phyloP scores from a whole-genome alignment of 2,888 invertebrate genomes.

The Acleris holmiana region DNA sequence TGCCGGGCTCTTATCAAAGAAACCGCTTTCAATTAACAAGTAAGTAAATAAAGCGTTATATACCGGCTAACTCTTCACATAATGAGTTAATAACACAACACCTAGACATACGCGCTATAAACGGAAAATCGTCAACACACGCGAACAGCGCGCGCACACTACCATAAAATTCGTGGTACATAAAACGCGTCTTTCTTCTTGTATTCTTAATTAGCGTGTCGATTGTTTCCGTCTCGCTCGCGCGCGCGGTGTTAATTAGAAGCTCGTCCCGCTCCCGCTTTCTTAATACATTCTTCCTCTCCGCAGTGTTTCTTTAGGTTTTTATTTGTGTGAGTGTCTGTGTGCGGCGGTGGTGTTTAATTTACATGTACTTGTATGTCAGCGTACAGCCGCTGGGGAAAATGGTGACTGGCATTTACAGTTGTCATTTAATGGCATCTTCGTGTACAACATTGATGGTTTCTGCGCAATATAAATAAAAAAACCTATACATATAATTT shows the following conservation, averaged over 20 bases:
- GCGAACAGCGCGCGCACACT: conserved; percentile 59
- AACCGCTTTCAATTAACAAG: conserved; percentile 82
- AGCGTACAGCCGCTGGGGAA: conserved; percentile 64
- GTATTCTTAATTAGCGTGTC: conserved; percentile 89
- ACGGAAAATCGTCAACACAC: conserved; percentile 41
- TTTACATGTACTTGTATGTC: conserved; percentile 84
- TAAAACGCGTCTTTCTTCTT: conserved; percentile 86
- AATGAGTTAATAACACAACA: conserved; percentile 82
- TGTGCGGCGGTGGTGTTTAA: conserved; percentile 84
- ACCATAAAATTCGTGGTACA: conserved; percentile 70
- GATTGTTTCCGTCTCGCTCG: conserved; percentile 70
- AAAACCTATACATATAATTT: neutral
- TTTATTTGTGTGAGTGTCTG: conserved; percentile 84
- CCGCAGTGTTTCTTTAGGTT: conserved; percentile 83
- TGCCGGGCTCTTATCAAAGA: conserved; percentile 71
- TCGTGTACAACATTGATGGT: neutral
- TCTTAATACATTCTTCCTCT: conserved; percentile 85
- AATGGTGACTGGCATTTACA: conserved; percentile 42
- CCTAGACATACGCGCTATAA: conserved; percentile 60
- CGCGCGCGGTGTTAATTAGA: conserved; percentile 76
- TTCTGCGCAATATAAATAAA: too few relatives aligned
- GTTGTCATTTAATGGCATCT: conserved; percentile 7
- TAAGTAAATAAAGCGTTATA: conserved; percentile 80
- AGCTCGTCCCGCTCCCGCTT: conserved; percentile 81
- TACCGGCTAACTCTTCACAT: conserved; percentile 81